Percentiles rank a stretch among this genome's conserved stretches.
These are phyloP conservation scores for Spinus olivaceus DNA, from an alignment of 2,797 vertebrate species.

Conservation along the genomic window DNA sequence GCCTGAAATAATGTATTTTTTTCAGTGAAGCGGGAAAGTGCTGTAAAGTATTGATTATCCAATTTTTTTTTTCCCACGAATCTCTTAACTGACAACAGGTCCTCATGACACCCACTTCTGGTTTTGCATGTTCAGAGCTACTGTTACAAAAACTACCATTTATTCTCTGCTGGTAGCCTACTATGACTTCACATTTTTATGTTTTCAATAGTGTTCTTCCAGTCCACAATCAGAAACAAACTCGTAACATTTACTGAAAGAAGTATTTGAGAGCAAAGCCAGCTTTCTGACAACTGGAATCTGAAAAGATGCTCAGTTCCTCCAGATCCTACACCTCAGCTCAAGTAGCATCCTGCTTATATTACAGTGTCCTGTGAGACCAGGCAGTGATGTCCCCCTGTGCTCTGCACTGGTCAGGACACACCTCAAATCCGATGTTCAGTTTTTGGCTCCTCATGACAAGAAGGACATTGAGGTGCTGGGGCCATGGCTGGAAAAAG, in stretches of 20 bases:
- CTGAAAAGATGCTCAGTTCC: neutral
- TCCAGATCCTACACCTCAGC: neutral
- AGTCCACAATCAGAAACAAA: neutral
- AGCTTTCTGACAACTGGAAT: neutral
- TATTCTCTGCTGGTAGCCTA: neutral
- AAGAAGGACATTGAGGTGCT: neutral
- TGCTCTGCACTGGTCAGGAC: fast-evolving
- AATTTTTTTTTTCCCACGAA: neutral
- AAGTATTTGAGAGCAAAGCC: neutral
- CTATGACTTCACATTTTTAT: neutral
- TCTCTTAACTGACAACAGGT: neutral
- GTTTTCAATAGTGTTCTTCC: neutral
- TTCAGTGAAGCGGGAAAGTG: neutral
- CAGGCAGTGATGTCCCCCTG: neutral
- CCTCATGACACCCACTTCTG: neutral
- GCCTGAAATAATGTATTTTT: neutral
- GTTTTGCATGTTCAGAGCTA: neutral
- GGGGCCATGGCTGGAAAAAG: neutral
- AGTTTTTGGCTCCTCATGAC: neutral
- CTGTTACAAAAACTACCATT: neutral
- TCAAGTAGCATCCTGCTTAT: neutral
- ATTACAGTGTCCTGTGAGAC: neutral
- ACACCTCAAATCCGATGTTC: neutral
- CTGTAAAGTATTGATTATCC: neutral
- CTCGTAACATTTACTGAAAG: neutral